These are phyloP conservation scores for Lagocephalus sceleratus DNA, from an alignment of 2,797 vertebrate species.

Conservation along the genomic window DNA sequence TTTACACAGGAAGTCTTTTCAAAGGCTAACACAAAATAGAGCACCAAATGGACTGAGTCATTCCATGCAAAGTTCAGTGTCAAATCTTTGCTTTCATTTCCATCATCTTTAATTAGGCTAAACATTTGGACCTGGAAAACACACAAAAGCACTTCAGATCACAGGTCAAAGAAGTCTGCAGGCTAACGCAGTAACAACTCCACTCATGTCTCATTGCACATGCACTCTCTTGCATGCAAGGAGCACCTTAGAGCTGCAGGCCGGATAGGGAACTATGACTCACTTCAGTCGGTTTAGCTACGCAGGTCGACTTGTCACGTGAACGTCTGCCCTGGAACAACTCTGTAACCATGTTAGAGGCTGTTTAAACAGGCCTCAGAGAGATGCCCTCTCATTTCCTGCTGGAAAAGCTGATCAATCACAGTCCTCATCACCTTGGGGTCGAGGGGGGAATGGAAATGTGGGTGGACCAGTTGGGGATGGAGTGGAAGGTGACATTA, in stretches of 20 bases:
- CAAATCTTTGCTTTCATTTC: too few species aligned
- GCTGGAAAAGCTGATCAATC: slow-evolving; percentile 71
- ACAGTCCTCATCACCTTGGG: slow-evolving; percentile 55
- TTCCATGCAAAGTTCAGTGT: too few species aligned
- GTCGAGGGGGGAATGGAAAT: slow-evolving; percentile 24
- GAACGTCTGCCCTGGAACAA: slow-evolving; percentile 69
- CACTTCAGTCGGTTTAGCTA: slow-evolving; percentile 31
- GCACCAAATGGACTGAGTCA: too few species aligned
- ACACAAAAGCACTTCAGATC: too few species aligned
- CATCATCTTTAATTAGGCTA: too few species aligned
- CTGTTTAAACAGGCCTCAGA: slow-evolving; percentile 67
- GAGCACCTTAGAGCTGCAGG: slow-evolving; percentile 30
- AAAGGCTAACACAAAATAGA: too few species aligned
- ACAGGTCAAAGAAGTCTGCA: background rate
- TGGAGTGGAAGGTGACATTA: slow-evolving; percentile 32
- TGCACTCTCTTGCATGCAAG: background rate
- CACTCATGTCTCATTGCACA: slow-evolving; percentile 15
- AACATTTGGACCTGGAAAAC: too few species aligned
- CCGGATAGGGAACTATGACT: slow-evolving; percentile 59
- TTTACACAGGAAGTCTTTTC: too few species aligned
- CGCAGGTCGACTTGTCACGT: slow-evolving; percentile 33
- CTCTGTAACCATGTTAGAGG: slow-evolving; percentile 54
- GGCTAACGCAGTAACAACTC: background rate
- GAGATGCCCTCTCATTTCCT: slow-evolving; percentile 73
- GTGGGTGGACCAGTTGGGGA: slow-evolving; percentile 18